Percentiles rank a stretch among this genome's conserved stretches.
These are phyloP conservation scores for Brachionus manjavacas DNA, from an alignment of 1,140 invertebrate species.

Conservation along the genomic window DNA sequence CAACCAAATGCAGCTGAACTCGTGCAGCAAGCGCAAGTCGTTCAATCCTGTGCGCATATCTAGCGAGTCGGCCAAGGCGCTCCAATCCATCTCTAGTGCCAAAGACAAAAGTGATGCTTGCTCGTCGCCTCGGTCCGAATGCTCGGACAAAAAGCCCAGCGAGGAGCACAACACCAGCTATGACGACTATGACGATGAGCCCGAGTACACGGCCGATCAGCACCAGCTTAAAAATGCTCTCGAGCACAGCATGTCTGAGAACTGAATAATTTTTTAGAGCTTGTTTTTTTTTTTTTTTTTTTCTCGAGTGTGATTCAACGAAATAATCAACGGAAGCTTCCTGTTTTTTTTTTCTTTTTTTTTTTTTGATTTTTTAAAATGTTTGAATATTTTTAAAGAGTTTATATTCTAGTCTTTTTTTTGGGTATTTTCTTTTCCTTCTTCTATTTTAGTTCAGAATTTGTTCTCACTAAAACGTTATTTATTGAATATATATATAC, in stretches of 20 bases:
- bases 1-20: not conserved
- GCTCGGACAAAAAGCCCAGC: not conserved
- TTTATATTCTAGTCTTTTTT: slow-evolving; percentile 34
- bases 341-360: not conserved
- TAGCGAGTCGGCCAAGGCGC: not conserved
- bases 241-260: not conserved
- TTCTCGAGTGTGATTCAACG: not conserved
- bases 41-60: slow-evolving; percentile 3
- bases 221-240: not conserved
- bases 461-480: not conserved
- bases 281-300: not conserved
- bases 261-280: not conserved
- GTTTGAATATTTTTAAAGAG: slow-evolving; percentile 9
- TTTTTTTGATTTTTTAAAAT: not conserved
- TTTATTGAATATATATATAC: not conserved
- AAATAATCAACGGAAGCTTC: not conserved
- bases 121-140: not conserved
- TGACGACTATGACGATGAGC: slow-evolving; percentile 1
- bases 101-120: not conserved
- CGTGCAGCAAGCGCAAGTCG: slow-evolving; percentile 10
- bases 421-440: not conserved
- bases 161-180: not conserved
- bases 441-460: not conserved
- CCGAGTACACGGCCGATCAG: not conserved
- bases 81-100: not conserved